Percentiles rank a stretch among this genome's conserved stretches.
Conservation (phyloP, 2,113 vertebrate species). For the Pholis gunnellus region DNA sequence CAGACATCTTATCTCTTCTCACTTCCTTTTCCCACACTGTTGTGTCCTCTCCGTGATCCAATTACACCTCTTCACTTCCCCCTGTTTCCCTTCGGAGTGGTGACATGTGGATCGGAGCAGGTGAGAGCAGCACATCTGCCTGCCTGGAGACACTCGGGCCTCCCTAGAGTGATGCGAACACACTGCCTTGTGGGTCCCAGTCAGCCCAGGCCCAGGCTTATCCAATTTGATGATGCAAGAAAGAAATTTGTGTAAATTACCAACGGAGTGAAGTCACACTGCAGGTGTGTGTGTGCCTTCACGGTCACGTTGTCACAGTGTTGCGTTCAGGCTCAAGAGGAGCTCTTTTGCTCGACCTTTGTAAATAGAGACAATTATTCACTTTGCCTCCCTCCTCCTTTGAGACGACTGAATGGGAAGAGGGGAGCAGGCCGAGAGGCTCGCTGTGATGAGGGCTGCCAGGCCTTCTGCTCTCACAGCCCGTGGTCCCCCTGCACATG, state of each 20-base stretch:
- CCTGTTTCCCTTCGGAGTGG: slow-evolving; percentile 42
- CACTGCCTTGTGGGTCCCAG: slow-evolving; percentile 35
- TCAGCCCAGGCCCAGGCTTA: slow-evolving; percentile 46
- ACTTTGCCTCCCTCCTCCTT: slow-evolving; percentile 53
- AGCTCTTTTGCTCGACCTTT: slow-evolving; percentile 51
- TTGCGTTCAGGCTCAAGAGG: slow-evolving; percentile 38
- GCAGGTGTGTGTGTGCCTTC: slow-evolving; percentile 61
- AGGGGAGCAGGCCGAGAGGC: slow-evolving; percentile 30
- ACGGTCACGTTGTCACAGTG: slow-evolving; percentile 22
- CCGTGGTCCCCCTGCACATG: slow-evolving; percentile 67
- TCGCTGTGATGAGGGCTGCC: slow-evolving; percentile 61
- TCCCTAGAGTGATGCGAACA: slow-evolving; percentile 33
- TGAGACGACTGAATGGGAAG: slow-evolving; percentile 50
- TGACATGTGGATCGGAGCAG: slow-evolving; percentile 65
- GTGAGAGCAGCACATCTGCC: slow-evolving; percentile 70
- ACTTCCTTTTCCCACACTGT: slow-evolving; percentile 73
- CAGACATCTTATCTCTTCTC: slow-evolving; percentile 62
- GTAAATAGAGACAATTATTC: slow-evolving; percentile 55
- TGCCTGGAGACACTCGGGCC: slow-evolving; percentile 33
- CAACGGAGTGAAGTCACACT: slow-evolving; percentile 64
- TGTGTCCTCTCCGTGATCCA: slow-evolving; percentile 48
- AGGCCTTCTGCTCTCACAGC: slow-evolving; percentile 76
- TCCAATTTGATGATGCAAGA: slow-evolving; percentile 52
- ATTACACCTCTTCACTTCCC: slow-evolving; percentile 64
- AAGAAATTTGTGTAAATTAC: slow-evolving; percentile 53